Evolutionary conservation across 1,140 invertebrate genomes (phyloP).

Genomic region (Atopsyche davidsoni): DNA sequence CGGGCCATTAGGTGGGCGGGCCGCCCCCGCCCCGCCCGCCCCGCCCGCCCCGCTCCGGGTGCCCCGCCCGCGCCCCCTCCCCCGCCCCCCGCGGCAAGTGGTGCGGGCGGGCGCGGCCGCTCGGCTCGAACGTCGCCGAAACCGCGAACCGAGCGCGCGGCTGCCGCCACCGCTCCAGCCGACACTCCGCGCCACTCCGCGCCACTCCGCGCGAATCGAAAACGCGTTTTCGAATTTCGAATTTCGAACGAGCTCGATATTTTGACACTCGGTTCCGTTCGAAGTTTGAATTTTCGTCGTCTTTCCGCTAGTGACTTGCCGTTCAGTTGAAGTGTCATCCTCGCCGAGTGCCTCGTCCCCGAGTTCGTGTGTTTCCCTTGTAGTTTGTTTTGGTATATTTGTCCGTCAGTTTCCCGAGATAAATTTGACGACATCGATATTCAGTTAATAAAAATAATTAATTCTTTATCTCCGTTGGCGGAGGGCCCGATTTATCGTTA

Average conservation of each 20-base stretch:
- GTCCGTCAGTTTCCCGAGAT: too few relatives aligned
- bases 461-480: too few relatives aligned
- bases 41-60: conserved; percentile 3
- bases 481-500: too few relatives aligned
- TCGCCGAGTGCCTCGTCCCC: too few relatives aligned
- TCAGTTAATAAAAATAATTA: too few relatives aligned
- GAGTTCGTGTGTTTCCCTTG: too few relatives aligned
- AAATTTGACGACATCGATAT: too few relatives aligned
- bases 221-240: background rate
- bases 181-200: conserved; percentile 31
- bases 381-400: too few relatives aligned
- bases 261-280: conserved; percentile 4
- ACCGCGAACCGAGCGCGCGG: conserved; percentile 42
- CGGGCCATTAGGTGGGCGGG: conserved; percentile 22
- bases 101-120: conserved; percentile 31
- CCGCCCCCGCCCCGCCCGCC: conserved; percentile 1
- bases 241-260: background rate
- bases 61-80: conserved; percentile 11
- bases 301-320: too few relatives aligned
- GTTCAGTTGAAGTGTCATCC: too few relatives aligned
- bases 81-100: conserved; percentile 25
- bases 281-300: too few relatives aligned
- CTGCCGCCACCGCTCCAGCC: conserved; percentile 31
- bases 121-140: conserved; percentile 31
- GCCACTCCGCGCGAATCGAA: conserved; percentile 32